Conservation (phyloP, 2,797 vertebrate species). For the Tarsius wallacei region DNA sequence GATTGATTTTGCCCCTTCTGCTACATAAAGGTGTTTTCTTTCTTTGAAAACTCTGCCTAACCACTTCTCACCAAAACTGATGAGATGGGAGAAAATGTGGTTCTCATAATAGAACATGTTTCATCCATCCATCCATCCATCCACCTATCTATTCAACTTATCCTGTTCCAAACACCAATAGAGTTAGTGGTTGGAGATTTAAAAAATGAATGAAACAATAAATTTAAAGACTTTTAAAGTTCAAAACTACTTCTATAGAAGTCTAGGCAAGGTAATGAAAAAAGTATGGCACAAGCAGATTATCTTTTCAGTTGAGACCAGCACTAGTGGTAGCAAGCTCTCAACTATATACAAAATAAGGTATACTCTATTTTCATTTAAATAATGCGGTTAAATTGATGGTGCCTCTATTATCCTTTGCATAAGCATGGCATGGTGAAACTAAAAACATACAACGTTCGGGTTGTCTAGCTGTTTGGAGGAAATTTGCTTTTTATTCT, state of each 20-base stretch:
- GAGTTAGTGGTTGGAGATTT: neutral
- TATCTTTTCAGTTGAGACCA: neutral
- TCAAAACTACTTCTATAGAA: neutral
- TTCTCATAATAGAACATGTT: neutral
- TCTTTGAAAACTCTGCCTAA: neutral
- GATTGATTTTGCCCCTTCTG: constrained; percentile 61
- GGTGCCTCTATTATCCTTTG: neutral
- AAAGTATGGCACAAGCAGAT: neutral
- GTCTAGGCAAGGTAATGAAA: neutral
- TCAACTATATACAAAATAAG: neutral
- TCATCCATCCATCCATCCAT: neutral
- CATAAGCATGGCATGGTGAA: neutral
- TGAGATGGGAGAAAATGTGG: neutral
- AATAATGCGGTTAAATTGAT: neutral
- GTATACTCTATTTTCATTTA: neutral
- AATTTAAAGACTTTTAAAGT: neutral
- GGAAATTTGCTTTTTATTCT: neutral
- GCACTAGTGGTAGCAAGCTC: neutral
- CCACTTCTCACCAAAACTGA: neutral
- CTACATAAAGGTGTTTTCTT: constrained; percentile 50
- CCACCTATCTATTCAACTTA: neutral
- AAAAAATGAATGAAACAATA: neutral
- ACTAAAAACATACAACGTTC: neutral
- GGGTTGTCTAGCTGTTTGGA: neutral
- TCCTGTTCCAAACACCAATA: neutral